Percentiles rank a stretch among this genome's conserved stretches.
Evolutionary conservation across 2,113 vertebrate species (phyloP).

Genomic region (Forbesichthys papilliferus): DNA sequence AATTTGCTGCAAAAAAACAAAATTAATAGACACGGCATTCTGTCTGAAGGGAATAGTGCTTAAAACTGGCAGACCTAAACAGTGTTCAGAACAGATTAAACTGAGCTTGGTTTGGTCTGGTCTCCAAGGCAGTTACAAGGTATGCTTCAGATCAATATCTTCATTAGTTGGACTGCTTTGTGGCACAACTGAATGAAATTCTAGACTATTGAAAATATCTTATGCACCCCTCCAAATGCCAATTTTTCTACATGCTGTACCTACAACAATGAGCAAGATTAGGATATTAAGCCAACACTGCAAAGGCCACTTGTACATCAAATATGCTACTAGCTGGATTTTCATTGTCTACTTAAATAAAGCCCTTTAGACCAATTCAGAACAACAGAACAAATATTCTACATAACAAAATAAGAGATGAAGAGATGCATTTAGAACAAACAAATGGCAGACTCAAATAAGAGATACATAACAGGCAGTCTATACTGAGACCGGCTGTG

Average conservation of each 20-base stretch:
- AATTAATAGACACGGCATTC: background rate
- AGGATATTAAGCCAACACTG: background rate
- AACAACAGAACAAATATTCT: background rate
- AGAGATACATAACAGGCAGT: conserved; percentile 32
- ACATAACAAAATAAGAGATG: background rate
- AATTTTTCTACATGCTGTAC: background rate
- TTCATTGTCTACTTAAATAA: background rate
- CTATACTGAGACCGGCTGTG: conserved; percentile 5
- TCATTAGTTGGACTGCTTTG: background rate
- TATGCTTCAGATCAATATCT: too few relatives aligned
- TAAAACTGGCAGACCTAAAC: conserved; percentile 3
- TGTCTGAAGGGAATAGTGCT: conserved; percentile 27
- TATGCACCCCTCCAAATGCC: background rate
- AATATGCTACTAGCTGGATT: background rate
- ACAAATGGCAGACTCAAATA: conserved; percentile 50
- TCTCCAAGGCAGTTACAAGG: conserved; percentile 61
- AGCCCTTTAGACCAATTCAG: background rate
- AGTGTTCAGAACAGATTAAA: conserved; percentile 15
- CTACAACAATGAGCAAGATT: background rate
- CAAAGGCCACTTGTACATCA: background rate
- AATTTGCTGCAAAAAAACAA: background rate
- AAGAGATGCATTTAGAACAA: conserved; percentile 14
- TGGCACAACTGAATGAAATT: background rate
- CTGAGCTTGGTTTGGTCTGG: conserved; percentile 27
- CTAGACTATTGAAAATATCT: background rate